phyloP scores from a whole-genome alignment of 1,140 invertebrate species.

The Adoxophyes honmai region DNA sequence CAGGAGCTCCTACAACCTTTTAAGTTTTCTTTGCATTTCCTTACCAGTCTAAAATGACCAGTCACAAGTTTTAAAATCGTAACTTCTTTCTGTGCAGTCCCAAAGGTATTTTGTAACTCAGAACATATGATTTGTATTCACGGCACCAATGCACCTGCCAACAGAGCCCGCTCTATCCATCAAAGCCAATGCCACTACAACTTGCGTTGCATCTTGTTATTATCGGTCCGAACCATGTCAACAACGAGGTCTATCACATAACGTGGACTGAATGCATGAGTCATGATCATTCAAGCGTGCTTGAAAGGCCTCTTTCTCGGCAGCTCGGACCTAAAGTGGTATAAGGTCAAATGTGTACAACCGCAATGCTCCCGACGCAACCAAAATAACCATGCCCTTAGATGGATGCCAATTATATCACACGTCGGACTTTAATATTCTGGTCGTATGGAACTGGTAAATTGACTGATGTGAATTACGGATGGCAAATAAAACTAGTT shows the following conservation, averaged over 20 bases:
- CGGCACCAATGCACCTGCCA: too few species aligned
- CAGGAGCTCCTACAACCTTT: too few species aligned
- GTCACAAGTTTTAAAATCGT: too few species aligned
- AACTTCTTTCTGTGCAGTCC: too few species aligned
- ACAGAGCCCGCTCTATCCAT: background rate
- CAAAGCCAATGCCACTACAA: background rate
- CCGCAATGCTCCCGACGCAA: background rate
- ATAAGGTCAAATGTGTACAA: constrained; percentile 2
- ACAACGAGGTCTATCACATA: constrained; percentile 1
- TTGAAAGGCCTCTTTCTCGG: constrained; percentile 6
- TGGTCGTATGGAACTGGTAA: background rate
- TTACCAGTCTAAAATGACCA: too few species aligned
- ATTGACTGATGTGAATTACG: background rate
- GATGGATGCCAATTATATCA: background rate
- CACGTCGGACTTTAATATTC: background rate
- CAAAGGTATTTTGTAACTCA: too few species aligned
- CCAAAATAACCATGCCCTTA: background rate
- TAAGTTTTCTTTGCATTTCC: too few species aligned
- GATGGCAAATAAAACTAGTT: background rate
- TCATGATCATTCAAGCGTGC: constrained; percentile 2
- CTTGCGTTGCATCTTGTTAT: background rate
- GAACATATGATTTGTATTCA: too few species aligned
- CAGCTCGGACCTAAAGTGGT: background rate
- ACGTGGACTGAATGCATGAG: background rate
- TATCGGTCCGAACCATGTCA: constrained; percentile 4